phyloP scores from a whole-genome alignment of 1,140 invertebrate species.

The Camponotus vicinus region DNA sequence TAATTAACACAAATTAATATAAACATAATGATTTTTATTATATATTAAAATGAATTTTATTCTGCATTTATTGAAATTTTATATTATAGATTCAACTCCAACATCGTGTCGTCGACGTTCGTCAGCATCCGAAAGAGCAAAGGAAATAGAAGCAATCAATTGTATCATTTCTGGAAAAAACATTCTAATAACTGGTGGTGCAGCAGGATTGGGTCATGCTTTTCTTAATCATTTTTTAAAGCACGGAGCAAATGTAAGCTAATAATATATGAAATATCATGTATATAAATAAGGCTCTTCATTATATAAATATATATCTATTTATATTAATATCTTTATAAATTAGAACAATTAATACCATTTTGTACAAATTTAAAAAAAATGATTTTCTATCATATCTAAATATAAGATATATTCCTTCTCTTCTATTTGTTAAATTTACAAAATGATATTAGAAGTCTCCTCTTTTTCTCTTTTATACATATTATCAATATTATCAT shows the following conservation, averaged over 20 bases:
- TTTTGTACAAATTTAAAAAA: slow-evolving; percentile 14
- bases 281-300: no score
- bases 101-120: slow-evolving; percentile 58
- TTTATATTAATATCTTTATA: not conserved
- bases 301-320: not conserved
- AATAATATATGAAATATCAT: slow-evolving; percentile 7
- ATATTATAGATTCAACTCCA: slow-evolving; percentile 12
- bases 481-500: slow-evolving; percentile 7
- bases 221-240: slow-evolving; percentile 84
- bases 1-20: not conserved
- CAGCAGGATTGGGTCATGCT: slow-evolving; percentile 84
- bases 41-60: not conserved
- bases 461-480: not conserved
- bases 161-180: slow-evolving; percentile 82
- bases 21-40: not conserved
- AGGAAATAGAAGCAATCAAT: slow-evolving; percentile 77
- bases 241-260: slow-evolving; percentile 83
- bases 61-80: not conserved
- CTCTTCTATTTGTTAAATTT: not conserved
- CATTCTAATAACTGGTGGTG: slow-evolving; percentile 85
- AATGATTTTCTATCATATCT: not conserved
- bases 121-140: slow-evolving; percentile 77
- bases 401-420: not conserved
- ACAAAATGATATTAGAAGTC: not conserved
- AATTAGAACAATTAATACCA: not conserved